Conservation (phyloP, 2,113 vertebrate species). For the Perccottus glenii region DNA sequence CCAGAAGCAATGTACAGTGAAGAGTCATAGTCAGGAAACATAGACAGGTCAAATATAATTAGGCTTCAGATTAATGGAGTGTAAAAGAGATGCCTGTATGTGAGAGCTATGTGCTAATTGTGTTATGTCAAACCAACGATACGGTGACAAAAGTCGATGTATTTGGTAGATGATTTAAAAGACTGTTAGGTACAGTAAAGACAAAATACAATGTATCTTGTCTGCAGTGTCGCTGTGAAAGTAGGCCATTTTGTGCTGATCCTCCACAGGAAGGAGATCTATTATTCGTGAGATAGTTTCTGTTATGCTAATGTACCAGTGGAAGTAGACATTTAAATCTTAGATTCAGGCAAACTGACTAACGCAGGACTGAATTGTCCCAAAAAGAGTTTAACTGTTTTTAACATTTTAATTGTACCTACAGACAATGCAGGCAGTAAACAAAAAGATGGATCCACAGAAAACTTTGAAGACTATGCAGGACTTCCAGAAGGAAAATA, state of each 20-base stretch:
- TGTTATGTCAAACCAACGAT: conserved; percentile 13
- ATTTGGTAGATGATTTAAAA: neutral
- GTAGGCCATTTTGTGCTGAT: conserved; percentile 31
- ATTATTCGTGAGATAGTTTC: conserved; percentile 21
- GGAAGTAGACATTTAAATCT: neutral
- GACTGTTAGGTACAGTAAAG: neutral
- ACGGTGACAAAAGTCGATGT: neutral
- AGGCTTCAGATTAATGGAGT: conserved; percentile 62
- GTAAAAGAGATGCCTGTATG: conserved; percentile 28
- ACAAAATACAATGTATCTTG: neutral
- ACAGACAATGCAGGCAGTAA: conserved; percentile 96
- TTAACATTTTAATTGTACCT: neutral
- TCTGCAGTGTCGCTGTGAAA: conserved; percentile 14
- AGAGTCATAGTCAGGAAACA: conserved; percentile 41
- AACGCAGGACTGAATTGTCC: neutral
- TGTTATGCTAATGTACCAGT: neutral
- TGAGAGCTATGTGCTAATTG: conserved; percentile 10
- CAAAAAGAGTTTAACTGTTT: neutral
- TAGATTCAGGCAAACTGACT: neutral
- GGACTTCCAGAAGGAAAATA: conserved; percentile 98
- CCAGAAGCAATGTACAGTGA: conserved; percentile 37
- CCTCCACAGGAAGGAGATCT: conserved; percentile 16
- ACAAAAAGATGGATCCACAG: conserved; percentile 98
- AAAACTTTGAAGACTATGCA: conserved; percentile 98
- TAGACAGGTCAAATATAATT: conserved; percentile 63